A percentile compares a stretch with the other conserved stretches of the same genome.
Conservation (phyloP, 2,888 invertebrate species). For the Xanthia icteritia region DNA sequence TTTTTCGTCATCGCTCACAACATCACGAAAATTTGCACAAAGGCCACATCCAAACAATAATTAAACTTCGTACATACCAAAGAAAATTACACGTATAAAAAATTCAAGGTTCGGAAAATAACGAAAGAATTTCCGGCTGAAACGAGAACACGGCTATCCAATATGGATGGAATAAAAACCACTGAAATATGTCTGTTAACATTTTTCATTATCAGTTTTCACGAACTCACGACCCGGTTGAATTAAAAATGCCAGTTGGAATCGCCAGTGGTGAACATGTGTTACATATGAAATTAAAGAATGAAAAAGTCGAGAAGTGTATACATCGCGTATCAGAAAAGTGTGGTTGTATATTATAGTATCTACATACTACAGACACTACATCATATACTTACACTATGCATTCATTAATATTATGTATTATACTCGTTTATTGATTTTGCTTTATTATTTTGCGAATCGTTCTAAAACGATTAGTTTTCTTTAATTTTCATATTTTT, state of each 20-base stretch:
- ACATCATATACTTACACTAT: too few relatives aligned
- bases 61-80: background rate
- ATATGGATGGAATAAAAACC: slow-evolving; percentile 33
- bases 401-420: too few relatives aligned
- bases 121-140: slow-evolving; percentile 13
- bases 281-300: slow-evolving; percentile 18
- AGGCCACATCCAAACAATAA: too few relatives aligned
- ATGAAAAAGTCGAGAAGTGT: background rate
- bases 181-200: slow-evolving; percentile 38
- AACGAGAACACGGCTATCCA: slow-evolving; percentile 25
- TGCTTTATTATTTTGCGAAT: too few relatives aligned
- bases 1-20: background rate
- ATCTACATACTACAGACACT: too few relatives aligned
- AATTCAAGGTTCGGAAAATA: slow-evolving; percentile 22
- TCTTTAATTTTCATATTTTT: too few relatives aligned
- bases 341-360: too few relatives aligned
- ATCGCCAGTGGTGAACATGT: background rate
- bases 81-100: slow-evolving; percentile 4
- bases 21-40: background rate
- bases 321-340: too few relatives aligned
- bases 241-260: slow-evolving; percentile 36
- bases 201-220: slow-evolving; percentile 36
- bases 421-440: too few relatives aligned
- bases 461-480: too few relatives aligned
- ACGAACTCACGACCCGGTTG: background rate